These are phyloP conservation scores for Meteorus sp. DNA, from an alignment of 1,140 invertebrate species.

Conservation along the genomic window DNA sequence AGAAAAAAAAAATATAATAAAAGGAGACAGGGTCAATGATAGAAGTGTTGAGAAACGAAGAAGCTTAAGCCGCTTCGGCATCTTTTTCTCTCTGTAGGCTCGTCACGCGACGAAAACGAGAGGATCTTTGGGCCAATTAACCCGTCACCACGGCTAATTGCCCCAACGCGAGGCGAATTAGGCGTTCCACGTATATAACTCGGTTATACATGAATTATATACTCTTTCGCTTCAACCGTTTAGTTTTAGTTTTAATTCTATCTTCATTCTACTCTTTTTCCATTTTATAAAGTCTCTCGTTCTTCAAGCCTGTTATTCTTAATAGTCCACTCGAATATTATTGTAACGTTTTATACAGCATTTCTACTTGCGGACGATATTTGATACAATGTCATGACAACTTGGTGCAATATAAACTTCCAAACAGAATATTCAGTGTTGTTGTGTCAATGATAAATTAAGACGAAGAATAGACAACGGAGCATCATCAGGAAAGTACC, in stretches of 20 bases:
- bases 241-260: neutral
- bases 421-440: no score
- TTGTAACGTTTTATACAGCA: no score
- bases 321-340: no score
- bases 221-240: constrained; percentile 16
- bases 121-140: constrained; percentile 46
- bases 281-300: no score
- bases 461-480: no score
- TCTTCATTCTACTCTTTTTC: neutral
- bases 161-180: constrained; percentile 36
- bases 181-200: constrained; percentile 35
- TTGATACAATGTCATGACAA: no score
- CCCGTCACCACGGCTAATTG: constrained; percentile 49
- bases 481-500: no score
- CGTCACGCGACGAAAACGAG: constrained; percentile 49
- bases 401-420: no score
- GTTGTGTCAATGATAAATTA: no score
- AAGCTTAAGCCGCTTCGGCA: constrained; percentile 21
- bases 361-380: no score
- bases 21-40: constrained; percentile 19
- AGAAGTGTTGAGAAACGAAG: constrained; percentile 25
- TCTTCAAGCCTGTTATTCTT: no score
- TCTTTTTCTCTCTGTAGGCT: constrained; percentile 27
- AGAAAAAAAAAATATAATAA: constrained; percentile 25
- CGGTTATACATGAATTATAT: constrained; percentile 29